These are phyloP conservation scores for Zootermopsis nevadensis DNA, from an alignment of 2,888 invertebrate genomes.

Conservation along the genomic window DNA sequence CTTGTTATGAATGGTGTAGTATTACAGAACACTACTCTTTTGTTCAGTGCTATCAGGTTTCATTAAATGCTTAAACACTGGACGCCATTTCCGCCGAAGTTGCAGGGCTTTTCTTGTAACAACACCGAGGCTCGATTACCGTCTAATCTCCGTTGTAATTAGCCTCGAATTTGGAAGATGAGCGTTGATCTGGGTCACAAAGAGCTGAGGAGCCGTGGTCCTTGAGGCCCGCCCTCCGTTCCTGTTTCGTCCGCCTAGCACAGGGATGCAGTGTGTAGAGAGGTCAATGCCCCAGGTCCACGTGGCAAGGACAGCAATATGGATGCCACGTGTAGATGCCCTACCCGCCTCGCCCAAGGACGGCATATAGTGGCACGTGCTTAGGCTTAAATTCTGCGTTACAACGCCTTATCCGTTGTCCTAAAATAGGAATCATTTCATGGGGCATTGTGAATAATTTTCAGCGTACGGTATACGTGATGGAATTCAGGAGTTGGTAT, in stretches of 20 bases:
- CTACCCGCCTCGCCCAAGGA: constrained; percentile 15
- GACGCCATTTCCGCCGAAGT: no score
- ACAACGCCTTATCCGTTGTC: constrained; percentile 18
- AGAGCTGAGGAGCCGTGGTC: constrained; percentile 22
- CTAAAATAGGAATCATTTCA: neutral
- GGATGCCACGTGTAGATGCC: constrained; percentile 29
- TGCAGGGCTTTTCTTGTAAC: no score
- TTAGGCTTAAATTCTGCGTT: neutral
- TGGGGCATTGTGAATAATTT: neutral
- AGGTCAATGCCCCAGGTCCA: constrained; percentile 43
- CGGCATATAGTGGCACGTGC: constrained; percentile 18
- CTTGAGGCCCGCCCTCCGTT: neutral
- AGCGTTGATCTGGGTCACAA: constrained; percentile 28
- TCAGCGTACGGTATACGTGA: neutral
- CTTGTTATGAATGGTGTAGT: no score
- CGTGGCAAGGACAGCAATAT: constrained; percentile 41
- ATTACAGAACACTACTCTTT: no score
- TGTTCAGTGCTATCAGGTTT: no score
- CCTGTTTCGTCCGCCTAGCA: constrained; percentile 5
- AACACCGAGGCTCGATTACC: no score
- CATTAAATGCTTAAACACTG: no score
- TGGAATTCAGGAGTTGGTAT: neutral
- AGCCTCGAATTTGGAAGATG: neutral
- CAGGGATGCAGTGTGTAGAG: constrained; percentile 31
- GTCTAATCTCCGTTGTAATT: neutral